Conservation (phyloP, 1,140 invertebrate genomes). For the Ostrea edulis region DNA sequence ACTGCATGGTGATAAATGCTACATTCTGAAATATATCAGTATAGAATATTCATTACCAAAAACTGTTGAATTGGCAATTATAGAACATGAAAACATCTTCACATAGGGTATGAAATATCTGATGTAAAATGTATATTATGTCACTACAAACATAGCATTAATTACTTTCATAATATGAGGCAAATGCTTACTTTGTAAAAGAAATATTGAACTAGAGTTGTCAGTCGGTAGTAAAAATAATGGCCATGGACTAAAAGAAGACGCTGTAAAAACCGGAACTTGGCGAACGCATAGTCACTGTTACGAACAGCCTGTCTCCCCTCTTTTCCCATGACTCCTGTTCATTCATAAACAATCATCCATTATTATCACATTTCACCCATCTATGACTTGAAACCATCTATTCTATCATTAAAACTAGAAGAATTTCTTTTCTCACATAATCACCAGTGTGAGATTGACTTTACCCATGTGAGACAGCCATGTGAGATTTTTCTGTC, state of each 20-base stretch:
- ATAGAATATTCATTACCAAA: too few relatives aligned
- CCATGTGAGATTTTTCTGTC: too few relatives aligned
- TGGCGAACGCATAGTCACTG: constrained; percentile 92
- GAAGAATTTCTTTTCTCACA: too few relatives aligned
- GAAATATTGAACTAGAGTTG: constrained; percentile 96
- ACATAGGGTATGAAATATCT: too few relatives aligned
- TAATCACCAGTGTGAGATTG: too few relatives aligned
- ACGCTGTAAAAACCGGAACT: constrained; percentile 92
- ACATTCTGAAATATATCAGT: constrained; percentile 84
- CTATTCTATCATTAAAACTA: too few relatives aligned
- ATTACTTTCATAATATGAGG: background rate
- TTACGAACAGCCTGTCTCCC: constrained; percentile 97
- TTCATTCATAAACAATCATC: background rate
- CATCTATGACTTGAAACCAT: background rate
- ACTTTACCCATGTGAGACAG: too few relatives aligned
- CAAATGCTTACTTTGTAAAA: constrained; percentile 89
- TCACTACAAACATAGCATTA: too few relatives aligned
- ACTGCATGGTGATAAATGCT: constrained; percentile 81
- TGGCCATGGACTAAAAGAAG: constrained; percentile 95
- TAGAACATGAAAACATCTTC: too few relatives aligned
- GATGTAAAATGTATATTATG: too few relatives aligned
- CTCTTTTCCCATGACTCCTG: constrained; percentile 94
- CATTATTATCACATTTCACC: background rate
- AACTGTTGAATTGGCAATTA: too few relatives aligned
- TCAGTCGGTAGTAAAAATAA: constrained; percentile 95